Conservation (phyloP, 2,797 vertebrate genomes). For the Mycteria americana region DNA sequence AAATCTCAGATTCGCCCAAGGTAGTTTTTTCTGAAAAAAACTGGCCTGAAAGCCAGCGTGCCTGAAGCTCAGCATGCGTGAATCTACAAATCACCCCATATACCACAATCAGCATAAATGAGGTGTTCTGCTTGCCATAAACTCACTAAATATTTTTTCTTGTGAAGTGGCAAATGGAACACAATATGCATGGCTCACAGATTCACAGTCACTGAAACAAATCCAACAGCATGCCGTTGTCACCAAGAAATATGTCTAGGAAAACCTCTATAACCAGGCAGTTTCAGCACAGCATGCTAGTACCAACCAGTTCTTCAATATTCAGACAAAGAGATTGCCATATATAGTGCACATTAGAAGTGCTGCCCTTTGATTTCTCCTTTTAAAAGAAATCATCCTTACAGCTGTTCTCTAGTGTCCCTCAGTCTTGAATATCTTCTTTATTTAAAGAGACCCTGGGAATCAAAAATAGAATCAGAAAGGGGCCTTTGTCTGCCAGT, state of each 20-base stretch:
- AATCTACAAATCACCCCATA: not conserved
- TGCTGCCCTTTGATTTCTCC: conserved; percentile 37
- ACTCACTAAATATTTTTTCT: conserved; percentile 39
- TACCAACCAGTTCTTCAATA: conserved; percentile 16
- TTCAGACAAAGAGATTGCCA: conserved; percentile 36
- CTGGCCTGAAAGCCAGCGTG: not conserved
- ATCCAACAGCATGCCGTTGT: conserved; percentile 50
- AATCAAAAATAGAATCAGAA: conserved; percentile 40
- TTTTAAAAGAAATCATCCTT: conserved; percentile 40
- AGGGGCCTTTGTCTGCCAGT: conserved; percentile 40
- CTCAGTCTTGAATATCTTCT: conserved; percentile 16
- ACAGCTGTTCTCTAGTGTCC: conserved; percentile 25
- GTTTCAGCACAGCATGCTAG: conserved; percentile 10
- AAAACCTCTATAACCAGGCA: conserved; percentile 17
- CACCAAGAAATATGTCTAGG: conserved; percentile 53
- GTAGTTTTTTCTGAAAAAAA: not conserved
- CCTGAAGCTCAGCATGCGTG: not conserved
- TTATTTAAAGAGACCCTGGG: conserved; percentile 9
- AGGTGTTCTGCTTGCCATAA: conserved; percentile 36
- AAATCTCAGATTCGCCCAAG: not conserved
- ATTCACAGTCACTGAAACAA: conserved; percentile 38
- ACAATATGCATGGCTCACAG: conserved; percentile 14
- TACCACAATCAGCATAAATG: not conserved
- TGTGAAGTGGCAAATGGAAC: conserved; percentile 34
- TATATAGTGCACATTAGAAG: not conserved